These are phyloP conservation scores for Polypedilum pembai DNA, from an alignment of 1,140 invertebrate genomes.

Conservation along the genomic window DNA sequence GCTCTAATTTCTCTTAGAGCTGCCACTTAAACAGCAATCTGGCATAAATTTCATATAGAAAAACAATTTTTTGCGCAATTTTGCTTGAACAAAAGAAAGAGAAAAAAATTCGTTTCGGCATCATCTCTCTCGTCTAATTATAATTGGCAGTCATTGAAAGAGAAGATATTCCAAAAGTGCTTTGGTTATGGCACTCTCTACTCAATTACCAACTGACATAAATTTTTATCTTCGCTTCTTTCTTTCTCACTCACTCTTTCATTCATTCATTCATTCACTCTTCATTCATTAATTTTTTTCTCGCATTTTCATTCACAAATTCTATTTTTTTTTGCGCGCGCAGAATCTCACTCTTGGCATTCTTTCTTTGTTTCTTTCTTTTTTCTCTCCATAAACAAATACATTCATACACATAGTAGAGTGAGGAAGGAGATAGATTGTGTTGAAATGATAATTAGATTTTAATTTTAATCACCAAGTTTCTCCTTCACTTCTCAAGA, in stretches of 20 bases:
- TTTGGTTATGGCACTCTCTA: background rate
- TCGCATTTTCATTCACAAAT: background rate
- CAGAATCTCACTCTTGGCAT: constrained; percentile 4
- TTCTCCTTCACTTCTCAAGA: background rate
- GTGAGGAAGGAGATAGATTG: no score
- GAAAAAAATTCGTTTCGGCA: background rate
- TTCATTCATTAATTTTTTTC: background rate
- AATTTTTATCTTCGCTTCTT: background rate
- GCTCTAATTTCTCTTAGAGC: background rate
- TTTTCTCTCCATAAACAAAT: no score
- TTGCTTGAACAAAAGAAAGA: constrained; percentile 6
- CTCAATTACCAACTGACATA: constrained; percentile 16
- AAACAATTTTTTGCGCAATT: background rate
- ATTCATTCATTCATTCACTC: background rate
- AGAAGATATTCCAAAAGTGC: no score
- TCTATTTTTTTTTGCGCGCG: background rate
- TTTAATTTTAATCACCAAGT: background rate
- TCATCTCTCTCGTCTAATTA: background rate
- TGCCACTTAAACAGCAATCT: background rate
- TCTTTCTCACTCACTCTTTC: background rate
- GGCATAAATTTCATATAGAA: background rate
- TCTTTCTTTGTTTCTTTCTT: background rate
- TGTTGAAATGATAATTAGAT: constrained; percentile 1
- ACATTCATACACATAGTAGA: no score
- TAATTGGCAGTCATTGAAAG: no score